Evolutionary conservation across 1,140 invertebrate genomes (phyloP), one percentile per base, ranked within the genome.

Genomic region (Holotrichia oblita): DNA sequence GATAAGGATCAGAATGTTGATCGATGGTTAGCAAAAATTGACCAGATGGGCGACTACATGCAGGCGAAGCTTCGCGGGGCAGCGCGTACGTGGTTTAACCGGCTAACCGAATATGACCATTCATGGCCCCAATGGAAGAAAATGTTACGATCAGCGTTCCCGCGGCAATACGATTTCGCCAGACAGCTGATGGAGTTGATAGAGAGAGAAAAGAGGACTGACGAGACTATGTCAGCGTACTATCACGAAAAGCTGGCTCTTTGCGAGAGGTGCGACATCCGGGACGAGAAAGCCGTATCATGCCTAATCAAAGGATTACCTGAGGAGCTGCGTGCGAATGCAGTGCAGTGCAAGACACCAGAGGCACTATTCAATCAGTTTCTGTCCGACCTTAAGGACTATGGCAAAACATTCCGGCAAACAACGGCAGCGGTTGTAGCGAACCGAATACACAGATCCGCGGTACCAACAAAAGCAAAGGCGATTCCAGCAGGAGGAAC

Each of bases 21-120:
- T 40, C 40, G 72, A 22, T 84, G 84, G 81, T 55, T 80, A 8
- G 77, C 59, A 84, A 82, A n/a, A 59, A 84, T 84, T 40, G 83
- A 85, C 0, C 84, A 83, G 42, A 59, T 83, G 0, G 84, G 84
- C 0, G 80, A 77, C 55, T 77, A 24, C 48, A 77, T 69, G 55
- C 76, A 77, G 40, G 24, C 27, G n/a, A 77, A 77, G 34, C 40
- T 84, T 10, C 12, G 76, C n/a, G 83, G 84, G 10, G 82, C 83
- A 76, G 83, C 83, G 22, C 40, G 79, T 4, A 78, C 59, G 14
- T 84, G 84, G 83, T 84, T 77, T 48, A 84, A 83, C 44, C 41
- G 84, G 12, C 77, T 84, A 3, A 81, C 84, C 12, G 48, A 77
- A 9, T 80, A 78, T 40, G 40, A 78, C 34, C 34, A 73, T 14